phyloP scores from a whole-genome alignment of 2,113 vertebrate genomes.

The Oenanthe oenanthe region DNA sequence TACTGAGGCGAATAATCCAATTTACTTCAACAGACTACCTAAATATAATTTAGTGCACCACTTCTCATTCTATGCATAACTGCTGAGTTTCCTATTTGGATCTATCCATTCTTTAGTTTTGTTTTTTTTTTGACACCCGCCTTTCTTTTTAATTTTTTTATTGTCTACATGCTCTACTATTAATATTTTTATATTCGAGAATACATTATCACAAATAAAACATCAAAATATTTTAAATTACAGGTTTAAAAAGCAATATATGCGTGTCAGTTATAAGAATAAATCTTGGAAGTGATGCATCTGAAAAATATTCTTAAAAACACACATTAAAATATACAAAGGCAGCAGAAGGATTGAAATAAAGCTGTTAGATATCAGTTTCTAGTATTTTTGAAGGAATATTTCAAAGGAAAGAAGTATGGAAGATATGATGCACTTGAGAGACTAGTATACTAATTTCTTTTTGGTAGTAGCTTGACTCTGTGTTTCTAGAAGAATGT shows the following conservation, averaged over 20 bases:
- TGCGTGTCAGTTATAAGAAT: not conserved
- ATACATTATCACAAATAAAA: not conserved
- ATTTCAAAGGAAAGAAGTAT: not conserved
- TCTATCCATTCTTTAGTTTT: not conserved
- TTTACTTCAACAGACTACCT: not conserved
- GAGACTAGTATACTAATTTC: not conserved
- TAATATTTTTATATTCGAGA: not conserved
- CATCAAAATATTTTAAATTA: not conserved
- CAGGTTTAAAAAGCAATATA: not conserved
- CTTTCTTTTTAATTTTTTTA: not conserved
- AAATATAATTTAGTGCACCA: not conserved
- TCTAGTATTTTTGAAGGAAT: not conserved
- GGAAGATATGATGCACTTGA: not conserved
- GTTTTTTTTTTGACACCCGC: accelerated
- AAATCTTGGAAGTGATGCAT: not conserved
- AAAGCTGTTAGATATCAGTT: not conserved
- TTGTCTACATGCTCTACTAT: not conserved
- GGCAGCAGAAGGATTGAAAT: not conserved
- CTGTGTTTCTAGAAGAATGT: not conserved
- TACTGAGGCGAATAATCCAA: not conserved
- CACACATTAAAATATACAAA: not conserved
- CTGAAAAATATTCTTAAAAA: not conserved
- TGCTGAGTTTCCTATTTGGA: not conserved
- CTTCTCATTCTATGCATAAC: not conserved
- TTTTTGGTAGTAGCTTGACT: not conserved